Percentiles rank a stretch among this genome's conserved stretches.
These are phyloP conservation scores for Pholis gunnellus DNA, from an alignment of 2,113 vertebrate species.

Conservation along the genomic window DNA sequence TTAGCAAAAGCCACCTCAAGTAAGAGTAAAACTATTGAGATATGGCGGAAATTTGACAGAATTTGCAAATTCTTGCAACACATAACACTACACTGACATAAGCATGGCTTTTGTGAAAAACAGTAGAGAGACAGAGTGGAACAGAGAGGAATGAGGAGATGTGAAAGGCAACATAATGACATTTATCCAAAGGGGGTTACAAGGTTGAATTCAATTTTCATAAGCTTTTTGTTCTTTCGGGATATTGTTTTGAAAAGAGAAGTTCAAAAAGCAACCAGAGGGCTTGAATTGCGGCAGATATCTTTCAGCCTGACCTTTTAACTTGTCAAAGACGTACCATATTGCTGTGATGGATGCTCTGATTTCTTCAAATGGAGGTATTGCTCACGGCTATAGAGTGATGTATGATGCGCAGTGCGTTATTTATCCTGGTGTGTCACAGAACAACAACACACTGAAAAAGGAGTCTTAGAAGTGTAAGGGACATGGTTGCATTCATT, in stretches of 20 bases:
- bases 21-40: background rate
- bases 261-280: constrained; percentile 34
- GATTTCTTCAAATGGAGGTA: constrained; percentile 25
- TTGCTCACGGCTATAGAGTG: constrained; percentile 9
- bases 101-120: background rate
- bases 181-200: background rate
- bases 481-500: constrained; percentile 31
- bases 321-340: constrained; percentile 14
- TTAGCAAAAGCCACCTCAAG: background rate
- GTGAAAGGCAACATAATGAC: background rate
- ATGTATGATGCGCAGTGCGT: constrained; percentile 10
- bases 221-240: background rate
- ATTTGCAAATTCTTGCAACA: background rate
- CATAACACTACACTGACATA: background rate
- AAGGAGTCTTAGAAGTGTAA: constrained; percentile 37
- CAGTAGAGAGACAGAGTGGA: background rate
- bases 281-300: constrained; percentile 9
- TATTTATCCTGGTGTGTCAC: constrained; percentile 22
- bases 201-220: background rate
- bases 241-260: background rate
- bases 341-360: constrained; percentile 24
- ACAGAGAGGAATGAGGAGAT: background rate
- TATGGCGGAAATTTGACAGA: background rate
- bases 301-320: constrained; percentile 54
- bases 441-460: constrained; percentile 21